phyloP scores from a whole-genome alignment of 2,888 invertebrate species.

The Eurytoma californica region DNA sequence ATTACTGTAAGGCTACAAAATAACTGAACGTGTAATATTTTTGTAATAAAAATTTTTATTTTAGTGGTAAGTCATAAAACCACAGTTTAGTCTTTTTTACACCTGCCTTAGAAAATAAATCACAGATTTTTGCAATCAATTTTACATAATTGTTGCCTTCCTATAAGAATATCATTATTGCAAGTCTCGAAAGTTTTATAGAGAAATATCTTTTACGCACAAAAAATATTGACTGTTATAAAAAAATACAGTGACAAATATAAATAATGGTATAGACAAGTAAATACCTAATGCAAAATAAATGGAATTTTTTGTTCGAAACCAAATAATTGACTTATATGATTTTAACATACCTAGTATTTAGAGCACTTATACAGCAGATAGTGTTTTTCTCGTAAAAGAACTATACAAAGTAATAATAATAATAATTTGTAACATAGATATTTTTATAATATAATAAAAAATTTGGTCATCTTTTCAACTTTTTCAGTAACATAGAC shows the following conservation, averaged over 20 bases:
- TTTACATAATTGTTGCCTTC: slow-evolving; percentile 3
- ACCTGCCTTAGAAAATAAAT: neutral
- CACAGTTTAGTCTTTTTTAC: neutral
- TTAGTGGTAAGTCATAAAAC: neutral
- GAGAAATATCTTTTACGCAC: neutral
- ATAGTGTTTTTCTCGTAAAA: neutral
- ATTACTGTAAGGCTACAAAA: neutral
- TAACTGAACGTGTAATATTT: neutral
- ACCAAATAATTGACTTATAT: too few relatives aligned
- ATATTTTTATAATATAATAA: neutral
- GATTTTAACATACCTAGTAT: neutral
- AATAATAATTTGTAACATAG: neutral
- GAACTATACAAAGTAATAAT: neutral
- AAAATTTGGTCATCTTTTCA: neutral
- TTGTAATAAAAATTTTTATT: slow-evolving; percentile 10
- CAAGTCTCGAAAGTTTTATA: neutral
- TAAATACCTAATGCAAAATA: too few relatives aligned
- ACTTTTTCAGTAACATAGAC: slow-evolving; percentile 54
- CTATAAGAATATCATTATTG: neutral
- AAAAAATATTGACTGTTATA: neutral
- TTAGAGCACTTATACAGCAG: neutral
- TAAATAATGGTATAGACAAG: too few relatives aligned
- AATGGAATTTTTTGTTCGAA: too few relatives aligned
- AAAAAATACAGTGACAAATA: too few relatives aligned
- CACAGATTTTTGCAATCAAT: slow-evolving; percentile 13